Evolutionary conservation across 2,888 invertebrate species (phyloP).

Genomic region (Abrostola tripartita): DNA sequence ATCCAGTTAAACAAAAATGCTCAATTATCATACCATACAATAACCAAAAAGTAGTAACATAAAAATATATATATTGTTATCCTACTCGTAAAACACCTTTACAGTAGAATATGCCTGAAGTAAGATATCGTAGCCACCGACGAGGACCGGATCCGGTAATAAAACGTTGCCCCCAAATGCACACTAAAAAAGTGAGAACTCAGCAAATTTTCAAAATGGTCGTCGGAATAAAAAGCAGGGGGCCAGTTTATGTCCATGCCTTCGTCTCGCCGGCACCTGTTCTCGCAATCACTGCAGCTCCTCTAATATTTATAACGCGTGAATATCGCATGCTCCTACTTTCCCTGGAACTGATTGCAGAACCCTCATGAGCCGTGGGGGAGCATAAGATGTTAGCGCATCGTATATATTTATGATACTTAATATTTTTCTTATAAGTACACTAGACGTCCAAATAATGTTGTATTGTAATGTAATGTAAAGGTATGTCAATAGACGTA

Average conservation of each 20-base stretch:
- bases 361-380: conserved; percentile 63
- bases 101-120: conserved; percentile 32
- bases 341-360: conserved; percentile 74
- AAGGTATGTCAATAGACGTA: conserved; percentile 20
- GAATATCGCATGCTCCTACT: conserved; percentile 83
- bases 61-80: conserved; percentile 2
- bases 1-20: not conserved
- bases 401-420: conserved; percentile 60
- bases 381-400: conserved; percentile 57
- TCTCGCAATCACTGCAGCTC: conserved; percentile 85
- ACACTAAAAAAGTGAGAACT: conserved; percentile 67
- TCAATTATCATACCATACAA: not conserved
- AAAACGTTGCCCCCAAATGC: conserved; percentile 64
- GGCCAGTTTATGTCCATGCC: conserved; percentile 63
- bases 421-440: conserved; percentile 49
- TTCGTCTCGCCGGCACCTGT: conserved; percentile 77
- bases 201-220: conserved; percentile 65
- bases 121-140: conserved; percentile 36
- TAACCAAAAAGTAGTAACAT: not conserved
- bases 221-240: conserved; percentile 66
- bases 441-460: conserved; percentile 50
- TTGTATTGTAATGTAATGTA: conserved; percentile 32
- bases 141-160: conserved; percentile 51
- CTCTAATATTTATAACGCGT: conserved; percentile 87
- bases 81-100: conserved; percentile 12